Base-by-base conservation (phyloP, 2,888 invertebrate genomes). In the Pinctada fucata region DNA sequence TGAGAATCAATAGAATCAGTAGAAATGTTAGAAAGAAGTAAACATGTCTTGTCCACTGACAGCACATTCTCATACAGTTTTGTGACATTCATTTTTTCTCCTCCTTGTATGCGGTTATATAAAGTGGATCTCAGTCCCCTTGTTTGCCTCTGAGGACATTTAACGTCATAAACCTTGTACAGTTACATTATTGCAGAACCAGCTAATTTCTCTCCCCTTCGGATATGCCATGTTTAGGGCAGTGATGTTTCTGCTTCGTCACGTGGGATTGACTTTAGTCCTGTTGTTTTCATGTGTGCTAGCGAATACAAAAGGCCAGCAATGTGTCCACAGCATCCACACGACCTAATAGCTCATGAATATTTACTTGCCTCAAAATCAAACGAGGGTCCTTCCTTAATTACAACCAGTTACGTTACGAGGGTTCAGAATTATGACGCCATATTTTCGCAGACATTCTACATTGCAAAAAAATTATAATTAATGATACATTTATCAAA, bases 181-280 rank as follows among this genome's bases (percentile, higher is more conserved):
- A 48, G 65, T 64, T 2, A 76, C 48, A n/a, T 72, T 52, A 50
- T 76, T 31, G 1, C 31, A 31, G 31, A 31, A 31, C 31, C 31
- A 31, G 31, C 31, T 31, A 31, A 31, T 31, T 31, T 31, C 51
- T 71, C 71, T 0, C 71, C 71, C 51, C 70, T 48, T 2, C 51
- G 51, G 13, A 70, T n/a, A 50, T 70, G 70, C 70, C 70, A 70
- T 3, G 70, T 70, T 50, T 70, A 52, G 6, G 70, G 70, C 10
- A 70, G 70, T 3, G 70, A 70, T n/a, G 70, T 70, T 50, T 70
- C 50, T 10, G 51, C 49, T 16, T 50, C 70, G 51, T 70, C 51
- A 50, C 1, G 3, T 50, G 51, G 51, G 13, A 70, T 70, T 4
- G 51, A 3, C 3, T 10, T 5, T 10, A 70, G 10, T 10, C 50